Evolutionary conservation across 2,113 vertebrate species (phyloP).

Genomic region (Scophthalmus maximus): DNA sequence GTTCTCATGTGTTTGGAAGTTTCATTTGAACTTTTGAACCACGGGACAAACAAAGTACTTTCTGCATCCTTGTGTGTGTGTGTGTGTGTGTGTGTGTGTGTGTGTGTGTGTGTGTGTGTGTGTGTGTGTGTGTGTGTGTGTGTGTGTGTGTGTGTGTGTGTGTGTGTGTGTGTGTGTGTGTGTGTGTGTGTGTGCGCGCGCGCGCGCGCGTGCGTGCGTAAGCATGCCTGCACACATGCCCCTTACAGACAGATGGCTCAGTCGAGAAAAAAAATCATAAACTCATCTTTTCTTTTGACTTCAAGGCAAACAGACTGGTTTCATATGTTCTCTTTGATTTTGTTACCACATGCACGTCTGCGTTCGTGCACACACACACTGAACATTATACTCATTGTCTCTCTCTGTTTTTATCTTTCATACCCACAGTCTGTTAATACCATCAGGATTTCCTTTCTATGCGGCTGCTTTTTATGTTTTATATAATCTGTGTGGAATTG

Average conservation of each 20-base stretch:
- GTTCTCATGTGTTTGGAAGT: not conserved
- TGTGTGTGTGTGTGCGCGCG: no score
- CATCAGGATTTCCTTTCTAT: conserved; percentile 2
- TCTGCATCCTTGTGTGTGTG: not conserved
- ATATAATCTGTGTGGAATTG: not conserved
- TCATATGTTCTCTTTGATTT: conserved; percentile 35
- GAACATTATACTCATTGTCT: not conserved
- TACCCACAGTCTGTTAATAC: not conserved
- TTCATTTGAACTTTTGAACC: not conserved
- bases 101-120: not conserved
- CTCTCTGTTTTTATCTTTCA: conserved; percentile 9
- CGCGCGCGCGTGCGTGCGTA: not conserved
- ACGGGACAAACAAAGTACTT: not conserved
- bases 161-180: not conserved
- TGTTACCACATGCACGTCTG: conserved; percentile 1
- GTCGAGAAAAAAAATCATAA: conserved; percentile 30
- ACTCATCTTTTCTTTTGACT: conserved; percentile 49
- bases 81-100: not conserved
- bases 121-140: not conserved
- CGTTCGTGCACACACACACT: not conserved
- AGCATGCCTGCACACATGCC: not conserved
- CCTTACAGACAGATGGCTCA: conserved; percentile 23
- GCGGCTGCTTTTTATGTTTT: not conserved
- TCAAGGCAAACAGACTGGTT: conserved; percentile 43
- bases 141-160: not conserved